Percentiles rank a stretch among this genome's conserved stretches.
Conservation (phyloP, 2,888 invertebrate genomes). For the Cenopis cana region DNA sequence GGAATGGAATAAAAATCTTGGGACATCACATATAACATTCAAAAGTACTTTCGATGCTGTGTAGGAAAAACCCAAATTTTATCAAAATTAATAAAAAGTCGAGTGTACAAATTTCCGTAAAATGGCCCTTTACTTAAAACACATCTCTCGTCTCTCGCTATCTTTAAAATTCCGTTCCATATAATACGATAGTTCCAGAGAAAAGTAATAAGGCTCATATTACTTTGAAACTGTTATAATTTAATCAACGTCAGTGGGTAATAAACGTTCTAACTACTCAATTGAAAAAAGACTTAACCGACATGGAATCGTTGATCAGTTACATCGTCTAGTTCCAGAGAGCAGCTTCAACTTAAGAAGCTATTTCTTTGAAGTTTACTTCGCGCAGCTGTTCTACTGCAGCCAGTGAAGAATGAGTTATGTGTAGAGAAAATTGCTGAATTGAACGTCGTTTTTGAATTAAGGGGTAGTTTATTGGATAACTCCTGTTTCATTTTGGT, state of each 20-base stretch:
- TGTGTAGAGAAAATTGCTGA: constrained; percentile 17
- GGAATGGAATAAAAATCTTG: no score
- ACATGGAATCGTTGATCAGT: background rate
- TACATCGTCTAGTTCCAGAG: background rate
- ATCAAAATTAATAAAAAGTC: no score
- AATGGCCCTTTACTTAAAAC: no score
- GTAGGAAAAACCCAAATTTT: no score
- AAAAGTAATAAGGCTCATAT: constrained; percentile 24
- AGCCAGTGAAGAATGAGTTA: background rate
- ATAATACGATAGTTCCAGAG: constrained; percentile 3
- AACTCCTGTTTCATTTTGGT: no score
- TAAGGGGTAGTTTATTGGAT: background rate
- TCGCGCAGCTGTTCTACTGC: constrained; percentile 11
- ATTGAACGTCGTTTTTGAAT: background rate
- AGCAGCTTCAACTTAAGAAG: constrained; percentile 20
- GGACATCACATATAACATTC: no score
- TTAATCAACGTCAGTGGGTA: constrained; percentile 33
- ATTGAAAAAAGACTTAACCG: background rate
- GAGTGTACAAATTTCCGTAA: no score
- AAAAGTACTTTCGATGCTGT: no score
- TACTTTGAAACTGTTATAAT: constrained; percentile 30
- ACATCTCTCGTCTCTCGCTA: background rate
- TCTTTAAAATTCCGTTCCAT: background rate
- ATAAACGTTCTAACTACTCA: background rate
- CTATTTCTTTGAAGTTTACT: constrained; percentile 31